Evolutionary conservation across 2,888 invertebrate genomes (phyloP).

Genomic region (Clusia tigrina): DNA sequence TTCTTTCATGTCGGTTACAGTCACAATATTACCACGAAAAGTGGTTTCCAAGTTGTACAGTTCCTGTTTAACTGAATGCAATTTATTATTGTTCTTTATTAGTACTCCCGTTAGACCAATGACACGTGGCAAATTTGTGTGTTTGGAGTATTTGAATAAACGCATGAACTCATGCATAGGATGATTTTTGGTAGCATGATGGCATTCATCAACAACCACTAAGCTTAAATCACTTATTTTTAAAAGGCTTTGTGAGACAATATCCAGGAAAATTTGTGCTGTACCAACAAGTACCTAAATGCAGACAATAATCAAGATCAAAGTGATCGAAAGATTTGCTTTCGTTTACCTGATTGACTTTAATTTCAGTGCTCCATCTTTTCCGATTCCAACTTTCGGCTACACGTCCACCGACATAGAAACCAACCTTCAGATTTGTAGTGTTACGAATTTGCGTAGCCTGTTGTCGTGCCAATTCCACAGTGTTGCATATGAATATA

Average conservation of each 20-base stretch:
- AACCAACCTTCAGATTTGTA: constrained; percentile 71
- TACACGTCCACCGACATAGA: constrained; percentile 77
- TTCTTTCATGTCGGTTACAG: constrained; percentile 69
- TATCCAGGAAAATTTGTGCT: constrained; percentile 79
- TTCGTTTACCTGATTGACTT: constrained; percentile 71
- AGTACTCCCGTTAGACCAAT: constrained; percentile 89
- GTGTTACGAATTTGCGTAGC: constrained; percentile 70
- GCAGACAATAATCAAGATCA: no score
- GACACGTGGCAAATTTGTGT: constrained; percentile 71
- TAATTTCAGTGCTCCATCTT: constrained; percentile 74
- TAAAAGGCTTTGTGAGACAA: constrained; percentile 72
- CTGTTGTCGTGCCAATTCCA: constrained; percentile 84
- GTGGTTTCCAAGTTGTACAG: constrained; percentile 75
- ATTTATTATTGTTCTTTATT: constrained; percentile 76
- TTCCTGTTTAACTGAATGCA: constrained; percentile 65
- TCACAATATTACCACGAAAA: constrained; percentile 76
- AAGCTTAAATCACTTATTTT: constrained; percentile 74
- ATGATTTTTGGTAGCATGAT: constrained; percentile 82
- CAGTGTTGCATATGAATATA: constrained; percentile 82
- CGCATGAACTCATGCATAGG: constrained; percentile 82
- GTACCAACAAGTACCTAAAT: constrained; percentile 71
- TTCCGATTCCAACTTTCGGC: constrained; percentile 76
- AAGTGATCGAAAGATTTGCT: no score
- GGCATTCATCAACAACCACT: constrained; percentile 94
- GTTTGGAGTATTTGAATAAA: constrained; percentile 66